Conservation (phyloP, 2,797 vertebrate genomes). For the Urocyon cinereoargenteus region DNA sequence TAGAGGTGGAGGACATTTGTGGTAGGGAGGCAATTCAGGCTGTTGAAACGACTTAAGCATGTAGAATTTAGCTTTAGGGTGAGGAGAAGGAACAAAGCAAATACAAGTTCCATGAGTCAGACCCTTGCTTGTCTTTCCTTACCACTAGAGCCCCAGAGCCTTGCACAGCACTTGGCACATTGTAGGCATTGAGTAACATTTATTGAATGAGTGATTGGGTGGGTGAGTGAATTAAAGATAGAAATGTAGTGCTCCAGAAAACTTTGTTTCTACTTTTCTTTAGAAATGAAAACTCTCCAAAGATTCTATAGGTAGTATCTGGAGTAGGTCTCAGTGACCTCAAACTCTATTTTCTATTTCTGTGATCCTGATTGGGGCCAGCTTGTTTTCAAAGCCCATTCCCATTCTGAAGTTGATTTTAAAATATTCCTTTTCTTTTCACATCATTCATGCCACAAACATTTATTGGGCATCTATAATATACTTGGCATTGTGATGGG, state of each 20-base stretch:
- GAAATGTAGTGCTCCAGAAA: neutral
- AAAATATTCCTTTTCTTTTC: slow-evolving; percentile 69
- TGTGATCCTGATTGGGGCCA: slow-evolving; percentile 31
- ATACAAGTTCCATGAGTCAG: neutral
- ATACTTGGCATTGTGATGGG: slow-evolving; percentile 47
- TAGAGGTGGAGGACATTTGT: neutral
- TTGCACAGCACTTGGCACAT: neutral
- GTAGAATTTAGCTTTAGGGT: neutral
- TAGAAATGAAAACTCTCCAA: slow-evolving; percentile 25
- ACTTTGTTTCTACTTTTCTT: slow-evolving; percentile 50
- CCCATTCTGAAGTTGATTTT: slow-evolving; percentile 65
- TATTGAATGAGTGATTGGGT: neutral
- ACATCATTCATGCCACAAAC: slow-evolving; percentile 68
- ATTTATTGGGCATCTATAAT: slow-evolving; percentile 75
- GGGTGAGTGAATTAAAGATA: neutral
- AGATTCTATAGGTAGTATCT: neutral
- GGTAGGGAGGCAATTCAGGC: neutral
- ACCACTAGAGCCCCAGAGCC: neutral
- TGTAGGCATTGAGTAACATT: neutral
- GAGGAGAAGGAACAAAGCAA: neutral
- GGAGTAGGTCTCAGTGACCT: neutral
- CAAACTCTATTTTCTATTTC: slow-evolving; percentile 35
- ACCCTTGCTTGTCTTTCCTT: neutral
- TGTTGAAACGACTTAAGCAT: neutral
- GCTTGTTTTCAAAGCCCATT: slow-evolving; percentile 56